These are phyloP conservation scores for Dione juno DNA, from an alignment of 2,888 invertebrate species.

Conservation along the genomic window DNA sequence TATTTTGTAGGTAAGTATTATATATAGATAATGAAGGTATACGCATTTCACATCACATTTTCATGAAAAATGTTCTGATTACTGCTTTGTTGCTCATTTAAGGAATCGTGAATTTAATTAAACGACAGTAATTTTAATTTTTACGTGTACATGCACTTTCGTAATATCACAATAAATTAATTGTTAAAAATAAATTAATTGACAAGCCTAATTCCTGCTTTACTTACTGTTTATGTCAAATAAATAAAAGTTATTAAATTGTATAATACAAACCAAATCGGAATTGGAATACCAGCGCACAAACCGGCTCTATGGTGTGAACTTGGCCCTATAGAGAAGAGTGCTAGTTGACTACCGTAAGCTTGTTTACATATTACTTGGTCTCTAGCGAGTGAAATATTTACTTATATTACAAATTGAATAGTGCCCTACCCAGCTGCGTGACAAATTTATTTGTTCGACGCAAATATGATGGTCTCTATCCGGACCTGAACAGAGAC, in stretches of 20 bases:
- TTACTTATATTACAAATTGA: constrained; percentile 15
- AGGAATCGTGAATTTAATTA: not conserved
- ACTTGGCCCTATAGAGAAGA: not conserved
- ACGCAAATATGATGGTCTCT: constrained; percentile 4
- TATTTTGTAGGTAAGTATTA: no score
- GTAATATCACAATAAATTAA: no score
- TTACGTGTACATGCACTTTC: not conserved
- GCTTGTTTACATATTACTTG: constrained; percentile 10
- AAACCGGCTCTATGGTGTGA: not conserved
- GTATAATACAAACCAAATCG: not conserved
- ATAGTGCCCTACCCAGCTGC: constrained; percentile 7
- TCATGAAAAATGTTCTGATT: no score
- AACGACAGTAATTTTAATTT: not conserved
- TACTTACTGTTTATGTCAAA: not conserved
- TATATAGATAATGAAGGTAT: no score
- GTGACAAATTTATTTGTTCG: constrained; percentile 25
- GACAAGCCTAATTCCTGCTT: no score
- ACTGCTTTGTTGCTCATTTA: no score
- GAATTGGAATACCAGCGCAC: not conserved
- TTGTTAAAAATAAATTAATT: no score
- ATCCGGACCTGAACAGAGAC: no score
- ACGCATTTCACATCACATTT: no score
- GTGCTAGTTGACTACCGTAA: not conserved
- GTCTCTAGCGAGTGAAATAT: not conserved
- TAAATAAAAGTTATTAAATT: no score